These are phyloP conservation scores for Synanthedon tipuliformis DNA, from an alignment of 2,888 invertebrate species.

Conservation along the genomic window DNA sequence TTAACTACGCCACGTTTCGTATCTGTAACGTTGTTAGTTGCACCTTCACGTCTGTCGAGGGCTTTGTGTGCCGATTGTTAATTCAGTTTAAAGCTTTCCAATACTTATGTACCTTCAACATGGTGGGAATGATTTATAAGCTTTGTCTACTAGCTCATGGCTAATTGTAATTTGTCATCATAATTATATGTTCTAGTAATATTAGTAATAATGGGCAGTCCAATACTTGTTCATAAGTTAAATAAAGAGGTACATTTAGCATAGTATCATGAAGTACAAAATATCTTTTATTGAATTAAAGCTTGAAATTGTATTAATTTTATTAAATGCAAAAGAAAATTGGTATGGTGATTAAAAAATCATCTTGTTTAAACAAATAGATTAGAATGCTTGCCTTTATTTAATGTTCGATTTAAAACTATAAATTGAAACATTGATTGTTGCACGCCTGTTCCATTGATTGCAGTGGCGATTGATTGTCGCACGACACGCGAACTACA, in stretches of 20 bases:
- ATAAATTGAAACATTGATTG: conserved; percentile 60
- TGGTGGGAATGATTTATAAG: too few species aligned
- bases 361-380: not conserved
- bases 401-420: conserved; percentile 24
- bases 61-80: conserved; percentile 18
- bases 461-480: conserved; percentile 54
- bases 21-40: conserved; percentile 37
- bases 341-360: not conserved
- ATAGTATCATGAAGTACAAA: too few species aligned
- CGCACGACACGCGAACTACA: conserved; percentile 38
- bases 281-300: too few species aligned
- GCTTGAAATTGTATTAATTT: too few species aligned
- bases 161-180: too few species aligned
- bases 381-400: conserved; percentile 4
- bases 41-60: conserved; percentile 29
- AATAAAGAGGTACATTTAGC: too few species aligned
- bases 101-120: not conserved
- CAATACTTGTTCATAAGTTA: too few species aligned
- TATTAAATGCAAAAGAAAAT: not conserved
- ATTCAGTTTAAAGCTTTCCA: conserved; percentile 8
- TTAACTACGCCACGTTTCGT: conserved; percentile 30
- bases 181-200: too few species aligned
- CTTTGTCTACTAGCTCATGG: too few species aligned
- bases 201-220: too few species aligned
- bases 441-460: conserved; percentile 54